These are phyloP conservation scores for Monopterus albus DNA, from an alignment of 2,113 vertebrate genomes.

Conservation along the genomic window DNA sequence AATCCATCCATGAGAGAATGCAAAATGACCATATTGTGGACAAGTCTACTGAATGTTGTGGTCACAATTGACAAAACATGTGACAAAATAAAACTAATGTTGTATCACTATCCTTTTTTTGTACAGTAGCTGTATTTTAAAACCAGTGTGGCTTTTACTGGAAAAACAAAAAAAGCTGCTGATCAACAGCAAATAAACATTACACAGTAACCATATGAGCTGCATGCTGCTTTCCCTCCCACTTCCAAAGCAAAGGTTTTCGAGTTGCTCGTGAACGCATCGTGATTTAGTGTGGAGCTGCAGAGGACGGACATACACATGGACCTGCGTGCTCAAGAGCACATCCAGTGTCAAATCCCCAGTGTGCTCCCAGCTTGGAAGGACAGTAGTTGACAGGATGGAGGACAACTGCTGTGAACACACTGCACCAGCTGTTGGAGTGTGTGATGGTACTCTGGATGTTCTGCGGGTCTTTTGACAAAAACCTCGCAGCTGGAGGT, in stretches of 20 bases:
- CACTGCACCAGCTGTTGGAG: neutral
- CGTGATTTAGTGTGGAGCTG: neutral
- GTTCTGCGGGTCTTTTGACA: constrained; percentile 19
- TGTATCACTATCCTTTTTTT: too few species aligned
- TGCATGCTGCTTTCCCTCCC: neutral
- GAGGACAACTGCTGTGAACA: constrained; percentile 9
- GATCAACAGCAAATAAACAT: neutral
- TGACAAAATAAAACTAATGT: neutral
- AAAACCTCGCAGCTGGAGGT: neutral
- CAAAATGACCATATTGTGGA: too few species aligned
- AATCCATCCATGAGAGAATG: too few species aligned
- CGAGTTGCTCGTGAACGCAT: constrained; percentile 36
- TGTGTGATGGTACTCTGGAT: accelerated
- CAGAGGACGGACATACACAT: neutral
- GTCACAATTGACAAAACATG: too few species aligned
- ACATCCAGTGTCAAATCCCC: neutral
- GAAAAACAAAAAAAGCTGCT: too few species aligned
- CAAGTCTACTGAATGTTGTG: too few species aligned
- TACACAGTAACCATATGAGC: neutral
- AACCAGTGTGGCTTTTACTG: neutral
- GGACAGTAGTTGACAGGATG: constrained; percentile 34
- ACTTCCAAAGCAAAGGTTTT: neutral
- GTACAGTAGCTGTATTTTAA: neutral
- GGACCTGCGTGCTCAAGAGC: constrained; percentile 20
- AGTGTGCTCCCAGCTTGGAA: neutral